These are phyloP conservation scores for Wasmannia auropunctata DNA, from an alignment of 1,140 invertebrate species.

Conservation along the genomic window DNA sequence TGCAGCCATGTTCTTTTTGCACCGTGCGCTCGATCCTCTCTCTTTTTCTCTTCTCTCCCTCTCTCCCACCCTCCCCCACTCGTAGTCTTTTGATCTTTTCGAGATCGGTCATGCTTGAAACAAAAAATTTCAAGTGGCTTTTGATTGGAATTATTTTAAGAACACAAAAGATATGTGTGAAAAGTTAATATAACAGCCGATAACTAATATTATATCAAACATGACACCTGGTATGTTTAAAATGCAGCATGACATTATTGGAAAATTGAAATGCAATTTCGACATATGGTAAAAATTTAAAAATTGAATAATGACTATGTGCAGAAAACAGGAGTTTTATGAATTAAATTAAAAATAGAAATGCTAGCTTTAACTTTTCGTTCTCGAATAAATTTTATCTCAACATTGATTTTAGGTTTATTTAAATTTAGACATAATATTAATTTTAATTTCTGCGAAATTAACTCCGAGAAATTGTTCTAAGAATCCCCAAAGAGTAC, in stretches of 20 bases:
- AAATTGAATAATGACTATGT: background rate
- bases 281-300: background rate
- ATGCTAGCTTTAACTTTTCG: background rate
- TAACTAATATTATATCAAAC: background rate
- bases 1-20: constrained; percentile 22
- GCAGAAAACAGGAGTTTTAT: background rate
- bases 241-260: background rate
- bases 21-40: background rate
- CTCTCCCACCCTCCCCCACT: background rate
- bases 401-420: background rate
- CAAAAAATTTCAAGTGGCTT: constrained; percentile 42
- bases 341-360: background rate
- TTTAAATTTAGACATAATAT: background rate
- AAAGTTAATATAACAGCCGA: background rate
- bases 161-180: background rate
- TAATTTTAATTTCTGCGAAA: background rate
- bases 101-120: constrained; percentile 8
- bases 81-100: constrained; percentile 13
- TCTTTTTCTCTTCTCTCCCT: background rate
- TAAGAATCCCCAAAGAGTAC: background rate
- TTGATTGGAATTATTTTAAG: background rate
- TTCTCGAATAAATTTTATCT: background rate
- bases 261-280: background rate
- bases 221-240: background rate
- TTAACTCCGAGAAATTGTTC: background rate